Evolutionary conservation across 2,797 vertebrate species (phyloP), one percentile per base, ranked within the genome.

Genomic region (Phylloscopus collybita): DNA sequence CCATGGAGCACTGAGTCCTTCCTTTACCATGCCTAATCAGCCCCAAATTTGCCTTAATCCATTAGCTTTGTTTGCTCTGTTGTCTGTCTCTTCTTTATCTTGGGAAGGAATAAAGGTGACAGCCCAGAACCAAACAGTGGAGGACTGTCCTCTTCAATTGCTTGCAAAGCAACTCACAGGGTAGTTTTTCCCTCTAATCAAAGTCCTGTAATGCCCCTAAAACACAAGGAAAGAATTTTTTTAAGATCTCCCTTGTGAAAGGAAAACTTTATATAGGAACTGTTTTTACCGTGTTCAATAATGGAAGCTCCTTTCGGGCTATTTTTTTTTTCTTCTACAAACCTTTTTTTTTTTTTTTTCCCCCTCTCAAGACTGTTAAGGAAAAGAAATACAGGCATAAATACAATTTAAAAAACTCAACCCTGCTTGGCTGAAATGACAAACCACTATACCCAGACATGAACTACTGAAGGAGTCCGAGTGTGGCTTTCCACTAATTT

Each of bases 61-160:
- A 54, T 95, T 83, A 91, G 79, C 79, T 94, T 86, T 96, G 94
- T 95, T 95, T 94, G 90, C 72, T 95, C 93, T 93, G 91, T 87
- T 93, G 85, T 90, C 91, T 96, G 93, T 78, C 91, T 90, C 84
- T 80, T 89, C 87, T 96, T 94, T 96, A 96, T 96, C 93, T 94
- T 47, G 45, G 70, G 64, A 90, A 85, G 69, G 89, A 96, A 93
- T 96, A 94, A 95, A 91, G 91, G 85, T 96, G 87, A 95, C 85
- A 94, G 79, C 79, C 49, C 82, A 91, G 93, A 81, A 91, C 69
- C 57, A 74, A 89, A 87, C n/a, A 86, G 75, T 60, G 36, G 32
- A 70, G 61, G 19, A 83, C 72, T 86, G 79, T 78, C 81, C 47
- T 90, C 69, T 80, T 92, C 53, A 40, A 36, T 65, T 86, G 75